Evolutionary conservation across 2,888 invertebrate genomes (phyloP).

Genomic region (Cybosia mesomella): DNA sequence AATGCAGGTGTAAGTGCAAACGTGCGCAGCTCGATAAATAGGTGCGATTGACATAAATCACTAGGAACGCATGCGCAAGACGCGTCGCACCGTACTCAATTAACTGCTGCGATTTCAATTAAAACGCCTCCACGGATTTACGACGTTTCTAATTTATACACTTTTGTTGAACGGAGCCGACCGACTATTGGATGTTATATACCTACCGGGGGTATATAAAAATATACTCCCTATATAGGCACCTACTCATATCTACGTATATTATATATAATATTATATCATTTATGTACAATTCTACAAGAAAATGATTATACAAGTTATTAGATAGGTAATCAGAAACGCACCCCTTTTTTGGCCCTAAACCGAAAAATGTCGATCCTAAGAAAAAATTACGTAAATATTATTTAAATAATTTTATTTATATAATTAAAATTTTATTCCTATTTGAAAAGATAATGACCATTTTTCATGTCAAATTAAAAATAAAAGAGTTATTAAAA

Average conservation of each 20-base stretch:
- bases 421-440: too few relatives aligned
- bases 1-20: slow-evolving; percentile 62
- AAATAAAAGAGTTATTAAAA: too few relatives aligned
- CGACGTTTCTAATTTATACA: slow-evolving; percentile 78
- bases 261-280: too few relatives aligned
- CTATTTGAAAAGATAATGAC: too few relatives aligned
- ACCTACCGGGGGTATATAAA: background rate
- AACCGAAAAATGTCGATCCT: background rate
- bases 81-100: slow-evolving; percentile 69
- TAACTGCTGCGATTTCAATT: slow-evolving; percentile 84
- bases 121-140: slow-evolving; percentile 82
- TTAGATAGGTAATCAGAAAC: too few relatives aligned
- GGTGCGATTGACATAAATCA: slow-evolving; percentile 75
- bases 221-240: background rate
- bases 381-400: background rate
- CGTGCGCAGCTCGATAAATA: slow-evolving; percentile 72
- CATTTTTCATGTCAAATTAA: too few relatives aligned
- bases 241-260: background rate
- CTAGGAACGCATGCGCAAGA: slow-evolving; percentile 73
- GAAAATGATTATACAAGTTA: too few relatives aligned
- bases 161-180: slow-evolving; percentile 53
- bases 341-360: background rate
- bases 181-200: slow-evolving; percentile 26
- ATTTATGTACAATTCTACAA: too few relatives aligned
- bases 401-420: too few relatives aligned